phyloP scores from a whole-genome alignment of 1,140 invertebrate genomes.

The Streblospio benedicti region DNA sequence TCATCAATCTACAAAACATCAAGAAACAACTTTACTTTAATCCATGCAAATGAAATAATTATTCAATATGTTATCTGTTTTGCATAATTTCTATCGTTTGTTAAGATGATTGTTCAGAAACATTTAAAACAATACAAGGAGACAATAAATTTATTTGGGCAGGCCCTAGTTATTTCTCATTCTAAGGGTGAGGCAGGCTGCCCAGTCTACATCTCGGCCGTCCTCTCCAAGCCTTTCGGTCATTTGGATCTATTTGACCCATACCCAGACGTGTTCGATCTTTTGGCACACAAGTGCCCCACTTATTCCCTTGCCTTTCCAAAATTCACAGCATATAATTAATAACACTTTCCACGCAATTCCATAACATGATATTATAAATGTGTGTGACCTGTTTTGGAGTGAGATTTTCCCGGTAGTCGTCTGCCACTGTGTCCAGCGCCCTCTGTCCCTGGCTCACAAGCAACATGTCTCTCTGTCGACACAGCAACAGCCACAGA shows the following conservation, averaged over 20 bases:
- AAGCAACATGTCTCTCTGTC: constrained; percentile 22
- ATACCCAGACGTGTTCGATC: too few relatives aligned
- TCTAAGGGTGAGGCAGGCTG: too few relatives aligned
- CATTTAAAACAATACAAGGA: not conserved
- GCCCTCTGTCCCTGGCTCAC: not conserved
- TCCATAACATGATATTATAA: too few relatives aligned
- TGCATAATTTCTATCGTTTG: not conserved
- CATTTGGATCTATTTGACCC: too few relatives aligned
- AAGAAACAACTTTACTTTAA: constrained; percentile 14
- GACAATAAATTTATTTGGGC: too few relatives aligned
- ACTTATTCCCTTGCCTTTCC: constrained; percentile 12
- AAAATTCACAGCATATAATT: not conserved
- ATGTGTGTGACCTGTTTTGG: too few relatives aligned
- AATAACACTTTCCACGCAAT: constrained; percentile 11
- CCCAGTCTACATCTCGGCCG: too few relatives aligned
- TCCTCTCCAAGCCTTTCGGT: too few relatives aligned
- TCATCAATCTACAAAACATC: constrained; percentile 22
- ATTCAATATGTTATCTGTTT: not conserved
- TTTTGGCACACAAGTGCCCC: too few relatives aligned
- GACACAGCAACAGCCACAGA: constrained; percentile 27
- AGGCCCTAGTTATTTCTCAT: too few relatives aligned
- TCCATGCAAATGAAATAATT: not conserved
- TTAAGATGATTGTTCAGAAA: not conserved
- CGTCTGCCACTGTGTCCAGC: too few relatives aligned
- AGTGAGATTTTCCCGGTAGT: too few relatives aligned